These are phyloP conservation scores for Aphis craccivora DNA, from an alignment of 1,140 invertebrate species.

Conservation along the genomic window DNA sequence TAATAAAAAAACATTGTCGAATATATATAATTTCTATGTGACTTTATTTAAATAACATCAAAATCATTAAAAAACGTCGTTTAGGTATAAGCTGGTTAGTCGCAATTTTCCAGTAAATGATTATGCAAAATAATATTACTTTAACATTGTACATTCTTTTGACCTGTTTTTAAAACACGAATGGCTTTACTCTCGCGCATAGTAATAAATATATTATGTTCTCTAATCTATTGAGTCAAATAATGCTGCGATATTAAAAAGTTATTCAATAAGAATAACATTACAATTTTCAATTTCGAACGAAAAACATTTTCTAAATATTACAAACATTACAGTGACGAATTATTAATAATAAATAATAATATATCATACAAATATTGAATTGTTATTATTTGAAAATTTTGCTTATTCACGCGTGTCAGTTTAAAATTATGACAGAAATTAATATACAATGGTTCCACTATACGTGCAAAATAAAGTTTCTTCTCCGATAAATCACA, in stretches of 20 bases:
- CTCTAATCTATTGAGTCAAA: not conserved
- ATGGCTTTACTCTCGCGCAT: not conserved
- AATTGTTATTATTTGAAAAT: not conserved
- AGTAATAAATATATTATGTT: not conserved
- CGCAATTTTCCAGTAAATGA: not conserved
- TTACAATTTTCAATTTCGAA: not conserved
- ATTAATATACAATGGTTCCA: not conserved
- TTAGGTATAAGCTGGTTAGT: not conserved
- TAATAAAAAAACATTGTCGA: not conserved
- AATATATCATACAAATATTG: not conserved
- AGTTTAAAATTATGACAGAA: not conserved
- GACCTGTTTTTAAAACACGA: too few relatives aligned
- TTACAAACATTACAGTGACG: not conserved
- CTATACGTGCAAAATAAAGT: not conserved
- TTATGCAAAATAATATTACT: not conserved
- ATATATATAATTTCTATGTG: not conserved
- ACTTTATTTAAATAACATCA: too few relatives aligned
- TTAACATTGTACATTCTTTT: not conserved
- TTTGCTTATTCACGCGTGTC: not conserved
- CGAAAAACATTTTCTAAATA: not conserved
- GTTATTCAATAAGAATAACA: not conserved
- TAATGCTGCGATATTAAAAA: not conserved
- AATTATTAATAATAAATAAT: not conserved
- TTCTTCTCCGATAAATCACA: not conserved
- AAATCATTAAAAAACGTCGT: not conserved